Conservation (phyloP, 92 coral and sea anemone genomes). For the Epizoanthus ramosus region DNA sequence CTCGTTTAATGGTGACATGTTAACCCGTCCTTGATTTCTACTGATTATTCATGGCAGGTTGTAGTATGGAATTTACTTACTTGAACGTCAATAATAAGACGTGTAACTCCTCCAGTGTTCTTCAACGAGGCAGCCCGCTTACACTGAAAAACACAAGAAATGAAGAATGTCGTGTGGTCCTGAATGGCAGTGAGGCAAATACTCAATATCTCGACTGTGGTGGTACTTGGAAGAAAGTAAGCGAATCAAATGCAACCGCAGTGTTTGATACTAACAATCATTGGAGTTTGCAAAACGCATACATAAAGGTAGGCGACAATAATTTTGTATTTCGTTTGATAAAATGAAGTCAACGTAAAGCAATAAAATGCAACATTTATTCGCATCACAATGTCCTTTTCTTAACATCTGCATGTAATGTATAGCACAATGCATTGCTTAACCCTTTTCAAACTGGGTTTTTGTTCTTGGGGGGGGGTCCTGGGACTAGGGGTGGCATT, state of each 20-base stretch:
- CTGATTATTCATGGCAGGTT: neutral
- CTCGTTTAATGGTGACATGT: neutral
- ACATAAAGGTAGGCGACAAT: neutral
- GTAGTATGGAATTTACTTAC: neutral
- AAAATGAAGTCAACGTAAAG: no score
- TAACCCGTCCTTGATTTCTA: neutral
- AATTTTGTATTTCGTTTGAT: no score
- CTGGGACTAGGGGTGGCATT: no score
- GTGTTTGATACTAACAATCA: neutral
- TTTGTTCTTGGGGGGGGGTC: no score
- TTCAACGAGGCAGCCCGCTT: neutral
- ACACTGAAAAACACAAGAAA: neutral
- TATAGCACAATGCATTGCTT: no score
- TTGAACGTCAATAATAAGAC: neutral
- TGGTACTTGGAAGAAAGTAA: neutral
- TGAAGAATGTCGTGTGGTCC: neutral
- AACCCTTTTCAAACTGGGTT: no score
- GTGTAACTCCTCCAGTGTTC: neutral
- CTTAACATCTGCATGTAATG: no score
- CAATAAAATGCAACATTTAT: no score
- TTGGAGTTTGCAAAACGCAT: neutral
- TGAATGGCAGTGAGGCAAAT: neutral
- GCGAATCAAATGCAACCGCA: neutral
- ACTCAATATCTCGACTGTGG: constrained; percentile 3
- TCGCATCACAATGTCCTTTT: no score